A percentile compares a stretch with the other conserved stretches of the same genome.
Evolutionary conservation across 2,888 invertebrate genomes (phyloP).

Genomic region (Nysson spinosus): DNA sequence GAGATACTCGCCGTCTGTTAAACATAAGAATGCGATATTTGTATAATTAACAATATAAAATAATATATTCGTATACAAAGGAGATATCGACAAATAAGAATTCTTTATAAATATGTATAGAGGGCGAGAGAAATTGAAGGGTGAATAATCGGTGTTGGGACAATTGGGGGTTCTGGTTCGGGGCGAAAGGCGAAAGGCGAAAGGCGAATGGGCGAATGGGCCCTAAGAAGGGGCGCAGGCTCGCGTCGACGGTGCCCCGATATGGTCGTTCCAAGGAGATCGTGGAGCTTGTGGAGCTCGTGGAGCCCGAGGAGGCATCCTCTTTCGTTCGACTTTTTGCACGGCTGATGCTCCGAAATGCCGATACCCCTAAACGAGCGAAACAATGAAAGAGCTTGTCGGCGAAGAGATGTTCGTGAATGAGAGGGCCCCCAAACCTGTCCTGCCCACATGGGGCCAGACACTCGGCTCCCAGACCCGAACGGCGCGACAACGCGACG

Average conservation of each 20-base stretch:
- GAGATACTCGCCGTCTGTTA: slow-evolving; percentile 96
- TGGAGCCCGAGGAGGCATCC: slow-evolving; percentile 52
- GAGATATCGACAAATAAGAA: no score
- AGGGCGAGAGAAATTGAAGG: no score
- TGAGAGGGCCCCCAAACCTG: slow-evolving; percentile 67
- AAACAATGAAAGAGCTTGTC: slow-evolving; percentile 71
- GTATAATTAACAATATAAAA: slow-evolving; percentile 2
- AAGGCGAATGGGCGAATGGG: no score
- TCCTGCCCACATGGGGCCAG: slow-evolving; percentile 66
- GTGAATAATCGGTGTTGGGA: slow-evolving; percentile 2
- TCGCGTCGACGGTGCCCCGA: slow-evolving; percentile 52
- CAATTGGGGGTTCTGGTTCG: slow-evolving; percentile 20
- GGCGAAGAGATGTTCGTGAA: slow-evolving; percentile 66
- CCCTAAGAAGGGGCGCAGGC: slow-evolving; percentile 35
- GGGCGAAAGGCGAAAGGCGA: no score
- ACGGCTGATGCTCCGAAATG: slow-evolving; percentile 59
- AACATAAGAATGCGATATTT: slow-evolving; percentile 75
- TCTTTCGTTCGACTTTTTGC: slow-evolving; percentile 67
- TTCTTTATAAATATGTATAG: no score
- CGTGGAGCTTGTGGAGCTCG: no score
- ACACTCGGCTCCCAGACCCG: slow-evolving; percentile 52
- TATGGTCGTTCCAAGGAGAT: slow-evolving; percentile 59
- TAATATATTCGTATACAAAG: no score
- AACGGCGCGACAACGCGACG: slow-evolving; percentile 56
- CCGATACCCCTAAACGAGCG: slow-evolving; percentile 67